These are phyloP conservation scores for Palythoa grandis DNA, from an alignment of 92 coral and sea anemone genomes.

Conservation along the genomic window DNA sequence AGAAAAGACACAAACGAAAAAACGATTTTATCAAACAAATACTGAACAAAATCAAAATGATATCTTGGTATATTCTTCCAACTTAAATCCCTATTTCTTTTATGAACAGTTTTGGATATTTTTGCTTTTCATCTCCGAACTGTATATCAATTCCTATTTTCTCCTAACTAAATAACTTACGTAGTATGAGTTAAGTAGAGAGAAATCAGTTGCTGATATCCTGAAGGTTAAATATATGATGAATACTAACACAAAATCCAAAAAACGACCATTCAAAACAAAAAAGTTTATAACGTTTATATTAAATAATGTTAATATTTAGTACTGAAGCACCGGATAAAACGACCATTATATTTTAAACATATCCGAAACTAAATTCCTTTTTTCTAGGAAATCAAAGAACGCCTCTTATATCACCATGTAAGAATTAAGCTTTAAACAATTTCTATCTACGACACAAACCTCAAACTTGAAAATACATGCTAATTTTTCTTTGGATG, in stretches of 20 bases:
- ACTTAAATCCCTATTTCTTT: background rate
- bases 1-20: background rate
- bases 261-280: background rate
- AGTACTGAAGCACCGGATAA: background rate
- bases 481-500: background rate
- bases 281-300: background rate
- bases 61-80: background rate
- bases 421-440: background rate
- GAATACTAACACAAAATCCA: background rate
- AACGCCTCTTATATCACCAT: background rate
- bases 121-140: background rate
- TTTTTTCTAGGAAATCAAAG: background rate
- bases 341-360: conserved; percentile 6
- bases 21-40: background rate
- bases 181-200: background rate
- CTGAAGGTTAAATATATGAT: background rate
- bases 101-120: background rate
- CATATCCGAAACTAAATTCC: background rate
- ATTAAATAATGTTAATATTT: background rate
- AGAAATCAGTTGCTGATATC: background rate
- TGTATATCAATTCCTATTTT: background rate
- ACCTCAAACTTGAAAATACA: background rate
- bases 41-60: background rate
- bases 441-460: background rate
- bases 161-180: background rate